Conservation (phyloP, 2,113 vertebrate species). For the Cephalopholis sonnerati region DNA sequence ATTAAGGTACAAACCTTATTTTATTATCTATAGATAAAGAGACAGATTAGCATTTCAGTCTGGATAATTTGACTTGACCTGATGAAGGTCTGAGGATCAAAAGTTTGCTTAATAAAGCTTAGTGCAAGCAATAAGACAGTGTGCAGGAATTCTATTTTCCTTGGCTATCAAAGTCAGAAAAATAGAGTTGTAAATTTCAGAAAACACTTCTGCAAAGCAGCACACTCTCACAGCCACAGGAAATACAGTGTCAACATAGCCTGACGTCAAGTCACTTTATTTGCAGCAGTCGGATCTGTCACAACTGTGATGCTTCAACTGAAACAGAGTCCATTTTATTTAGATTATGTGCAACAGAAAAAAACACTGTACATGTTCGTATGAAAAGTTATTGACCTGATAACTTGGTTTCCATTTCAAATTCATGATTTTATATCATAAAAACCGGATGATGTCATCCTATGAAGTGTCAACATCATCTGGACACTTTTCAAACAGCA, state of each 20-base stretch:
- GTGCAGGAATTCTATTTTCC: no score
- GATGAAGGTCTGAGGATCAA: no score
- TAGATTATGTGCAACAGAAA: neutral
- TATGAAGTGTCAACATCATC: neutral
- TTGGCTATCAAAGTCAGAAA: no score
- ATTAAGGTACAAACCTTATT: no score
- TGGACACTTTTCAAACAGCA: neutral
- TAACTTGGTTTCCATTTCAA: slow-evolving; percentile 11
- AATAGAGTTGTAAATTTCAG: neutral
- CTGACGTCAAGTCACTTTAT: slow-evolving; percentile 49
- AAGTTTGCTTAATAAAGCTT: no score
- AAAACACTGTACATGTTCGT: neutral
- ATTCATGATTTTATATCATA: neutral
- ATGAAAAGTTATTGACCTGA: slow-evolving; percentile 2
- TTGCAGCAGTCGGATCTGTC: slow-evolving; percentile 26
- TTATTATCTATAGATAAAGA: no score
- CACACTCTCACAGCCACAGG: neutral
- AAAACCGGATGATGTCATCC: slow-evolving; percentile 12
- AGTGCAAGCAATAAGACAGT: no score
- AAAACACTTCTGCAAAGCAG: neutral
- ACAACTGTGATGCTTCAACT: slow-evolving; percentile 16
- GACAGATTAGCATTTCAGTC: no score
- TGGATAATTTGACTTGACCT: neutral
- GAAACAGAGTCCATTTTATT: slow-evolving; percentile 4
- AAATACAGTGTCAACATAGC: neutral